Base-by-base conservation (phyloP, 2,113 vertebrate species). In the Sphaerodactylus townsendi region DNA sequence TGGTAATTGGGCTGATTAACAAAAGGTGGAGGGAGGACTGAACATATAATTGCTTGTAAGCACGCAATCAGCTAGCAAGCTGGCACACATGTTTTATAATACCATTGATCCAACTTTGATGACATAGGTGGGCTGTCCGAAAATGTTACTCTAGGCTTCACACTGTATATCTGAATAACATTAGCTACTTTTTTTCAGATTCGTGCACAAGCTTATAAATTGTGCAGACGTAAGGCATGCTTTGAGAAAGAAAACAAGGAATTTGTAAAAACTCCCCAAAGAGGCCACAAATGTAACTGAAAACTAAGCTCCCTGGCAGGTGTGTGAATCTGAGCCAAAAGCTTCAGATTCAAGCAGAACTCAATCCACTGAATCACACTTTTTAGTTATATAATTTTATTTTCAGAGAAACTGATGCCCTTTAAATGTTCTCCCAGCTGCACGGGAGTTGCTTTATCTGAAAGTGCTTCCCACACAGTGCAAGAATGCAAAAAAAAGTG, bases 151-250 rank as follows among this genome's bases (percentile, higher is more conserved):
- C 41, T 65, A 3, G 25, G 23, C 23, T 17, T 30, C 15, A 73
- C 0, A 1, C 8, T 1, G 68, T 62, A 8, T 9, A 23, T 4
- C 44, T 62, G 1, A 9, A 13, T 25, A 1, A 4, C 2, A n/a
- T 4, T 59, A 70, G 28, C 5, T 66, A 53, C n/a, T n/a, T 30
- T 13, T 33, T 0, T 0, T 14, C 13, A 14, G 0, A 0, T 0
- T 72, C 6, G 68, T 25, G 21, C 44, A 3, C 5, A 2, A 68
- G 33, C 1, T 23, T 17, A 74, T 35, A 41, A n/a, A 62, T 71
- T 66, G n/a, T 44, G 9, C 11, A 10, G 2, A 6, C 6, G 44
- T 8, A 48, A 70, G 65, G 3, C 13, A n/a, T 17, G 59, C 75
- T 8, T 37, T 15, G 17, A 44, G 46, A 41, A 83, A 80, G 76